Conservation (phyloP, 1,140 invertebrate genomes). For the Drosophila equinoxialis region DNA sequence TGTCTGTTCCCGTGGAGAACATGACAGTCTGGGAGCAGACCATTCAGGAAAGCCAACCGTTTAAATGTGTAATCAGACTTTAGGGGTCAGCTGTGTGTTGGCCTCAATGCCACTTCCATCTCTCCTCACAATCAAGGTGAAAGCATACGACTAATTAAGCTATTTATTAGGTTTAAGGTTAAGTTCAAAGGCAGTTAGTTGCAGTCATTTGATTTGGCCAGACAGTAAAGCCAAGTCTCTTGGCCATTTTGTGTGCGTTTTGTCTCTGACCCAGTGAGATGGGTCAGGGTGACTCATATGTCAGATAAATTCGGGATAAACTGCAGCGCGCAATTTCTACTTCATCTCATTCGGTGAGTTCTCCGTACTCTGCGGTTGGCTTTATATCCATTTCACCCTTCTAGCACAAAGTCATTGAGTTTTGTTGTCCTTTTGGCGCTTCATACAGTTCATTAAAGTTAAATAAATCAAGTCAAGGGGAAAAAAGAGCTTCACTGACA, state of each 20-base stretch:
- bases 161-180: conserved; percentile 66
- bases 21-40: neutral
- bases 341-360: conserved; percentile 16
- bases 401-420: conserved; percentile 1
- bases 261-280: neutral
- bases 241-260: conserved; percentile 14
- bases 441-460: conserved; percentile 53
- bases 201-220: conserved; percentile 42
- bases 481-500: conserved; percentile 39
- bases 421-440: conserved; percentile 23
- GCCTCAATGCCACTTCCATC: conserved; percentile 1
- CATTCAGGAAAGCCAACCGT: conserved; percentile 31
- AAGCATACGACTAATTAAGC: conserved; percentile 56
- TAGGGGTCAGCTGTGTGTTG: conserved; percentile 42
- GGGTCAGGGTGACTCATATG: conserved; percentile 19
- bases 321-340: conserved; percentile 35
- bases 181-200: conserved; percentile 61
- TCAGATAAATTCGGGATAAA: conserved; percentile 18
- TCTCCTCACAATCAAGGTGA: conserved; percentile 43
- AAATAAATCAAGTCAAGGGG: conserved; percentile 51
- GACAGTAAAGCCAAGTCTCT: conserved; percentile 11
- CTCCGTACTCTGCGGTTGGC: conserved; percentile 35
- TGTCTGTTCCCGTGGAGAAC: neutral
- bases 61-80: conserved; percentile 52
- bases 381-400: conserved; percentile 16